These are phyloP conservation scores for Macrotis lagotis DNA, from an alignment of 2,113 vertebrate species.

Conservation along the genomic window DNA sequence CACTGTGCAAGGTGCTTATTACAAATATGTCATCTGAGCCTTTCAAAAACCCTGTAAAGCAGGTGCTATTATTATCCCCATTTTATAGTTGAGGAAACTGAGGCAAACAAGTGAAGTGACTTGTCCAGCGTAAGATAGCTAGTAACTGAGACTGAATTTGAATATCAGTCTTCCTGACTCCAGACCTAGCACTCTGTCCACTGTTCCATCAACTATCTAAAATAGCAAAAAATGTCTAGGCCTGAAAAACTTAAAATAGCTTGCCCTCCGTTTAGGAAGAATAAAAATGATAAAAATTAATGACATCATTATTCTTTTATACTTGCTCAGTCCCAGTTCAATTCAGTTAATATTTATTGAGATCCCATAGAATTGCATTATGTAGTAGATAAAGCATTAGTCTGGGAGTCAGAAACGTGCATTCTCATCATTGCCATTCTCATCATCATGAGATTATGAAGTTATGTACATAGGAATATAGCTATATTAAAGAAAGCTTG, in stretches of 20 bases:
- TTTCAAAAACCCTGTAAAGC: neutral
- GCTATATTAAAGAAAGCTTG: neutral
- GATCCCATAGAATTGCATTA: neutral
- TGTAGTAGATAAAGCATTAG: neutral
- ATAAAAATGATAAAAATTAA: slow-evolving; percentile 7
- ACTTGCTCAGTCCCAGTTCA: neutral
- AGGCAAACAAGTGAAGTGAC: neutral
- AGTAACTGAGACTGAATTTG: neutral
- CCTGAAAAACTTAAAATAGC: neutral
- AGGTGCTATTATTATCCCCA: neutral
- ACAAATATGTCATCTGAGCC: neutral
- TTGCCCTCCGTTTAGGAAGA: neutral
- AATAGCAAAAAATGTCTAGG: slow-evolving; percentile 10
- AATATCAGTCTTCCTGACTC: neutral
- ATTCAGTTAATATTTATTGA: neutral
- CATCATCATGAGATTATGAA: neutral
- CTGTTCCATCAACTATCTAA: neutral
- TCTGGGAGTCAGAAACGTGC: neutral
- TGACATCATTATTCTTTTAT: neutral
- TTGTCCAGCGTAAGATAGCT: neutral
- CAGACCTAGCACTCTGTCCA: neutral
- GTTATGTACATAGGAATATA: neutral
- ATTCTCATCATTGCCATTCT: neutral
- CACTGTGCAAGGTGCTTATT: neutral
- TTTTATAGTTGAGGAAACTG: neutral